Percentiles rank a stretch among this genome's conserved stretches.
Evolutionary conservation across 2,888 invertebrate genomes (phyloP).

Genomic region (Alcis repandata): DNA sequence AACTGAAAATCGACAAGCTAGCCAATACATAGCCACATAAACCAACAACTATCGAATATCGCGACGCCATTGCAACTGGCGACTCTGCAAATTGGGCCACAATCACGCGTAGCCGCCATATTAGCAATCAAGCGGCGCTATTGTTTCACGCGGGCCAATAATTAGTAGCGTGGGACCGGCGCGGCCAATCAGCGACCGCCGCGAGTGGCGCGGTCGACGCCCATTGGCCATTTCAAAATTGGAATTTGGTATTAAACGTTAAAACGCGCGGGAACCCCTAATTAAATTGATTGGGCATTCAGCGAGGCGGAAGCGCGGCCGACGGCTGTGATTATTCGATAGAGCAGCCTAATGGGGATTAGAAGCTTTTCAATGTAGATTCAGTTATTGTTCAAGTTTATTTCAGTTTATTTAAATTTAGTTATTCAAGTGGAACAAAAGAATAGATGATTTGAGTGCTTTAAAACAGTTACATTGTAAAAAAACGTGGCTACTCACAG

Average conservation of each 20-base stretch:
- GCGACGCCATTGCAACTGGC: conserved; percentile 70
- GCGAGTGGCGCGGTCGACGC: conserved; percentile 24
- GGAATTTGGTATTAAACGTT: conserved; percentile 61
- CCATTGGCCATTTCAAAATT: conserved; percentile 51
- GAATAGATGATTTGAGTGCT: background rate
- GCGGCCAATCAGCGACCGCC: conserved; percentile 68
- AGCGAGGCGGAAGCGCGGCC: conserved; percentile 34
- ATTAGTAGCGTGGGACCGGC: conserved; percentile 63
- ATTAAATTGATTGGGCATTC: conserved; percentile 73
- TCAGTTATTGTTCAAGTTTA: conserved; percentile 22
- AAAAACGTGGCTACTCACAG: no score
- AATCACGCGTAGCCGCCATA: conserved; percentile 67
- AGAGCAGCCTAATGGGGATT: conserved; percentile 40
- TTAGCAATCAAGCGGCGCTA: conserved; percentile 62
- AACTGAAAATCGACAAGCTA: conserved; percentile 23
- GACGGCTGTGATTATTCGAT: conserved; percentile 45
- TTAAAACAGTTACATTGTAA: background rate
- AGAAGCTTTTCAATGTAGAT: conserved; percentile 28
- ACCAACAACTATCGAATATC: conserved; percentile 55
- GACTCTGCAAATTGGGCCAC: conserved; percentile 61
- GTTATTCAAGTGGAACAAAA: conserved; percentile 10
- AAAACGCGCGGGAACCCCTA: conserved; percentile 60
- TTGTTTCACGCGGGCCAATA: conserved; percentile 76
- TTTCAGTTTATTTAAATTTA: background rate
- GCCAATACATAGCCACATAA: conserved; percentile 31